phyloP scores from a whole-genome alignment of 2,113 vertebrate genomes.

The Ovibos moschatus region DNA sequence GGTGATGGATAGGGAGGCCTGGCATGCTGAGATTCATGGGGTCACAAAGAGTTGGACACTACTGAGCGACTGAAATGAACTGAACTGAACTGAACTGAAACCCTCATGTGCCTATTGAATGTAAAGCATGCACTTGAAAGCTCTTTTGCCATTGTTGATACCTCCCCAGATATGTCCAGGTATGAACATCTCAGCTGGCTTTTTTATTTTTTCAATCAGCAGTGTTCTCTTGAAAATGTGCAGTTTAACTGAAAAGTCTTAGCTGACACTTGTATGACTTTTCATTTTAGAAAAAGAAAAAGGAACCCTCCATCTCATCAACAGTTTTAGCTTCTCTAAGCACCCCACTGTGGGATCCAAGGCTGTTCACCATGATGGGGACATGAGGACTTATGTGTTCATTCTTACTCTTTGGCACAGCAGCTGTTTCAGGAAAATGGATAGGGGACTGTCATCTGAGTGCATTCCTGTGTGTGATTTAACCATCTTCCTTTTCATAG shows the following conservation, averaged over 20 bases:
- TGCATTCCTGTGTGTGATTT: background rate
- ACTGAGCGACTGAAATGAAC: too few relatives aligned
- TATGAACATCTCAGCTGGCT: background rate
- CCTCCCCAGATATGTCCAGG: background rate
- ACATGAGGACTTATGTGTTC: background rate
- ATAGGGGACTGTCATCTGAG: background rate
- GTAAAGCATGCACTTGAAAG: background rate
- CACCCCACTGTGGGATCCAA: background rate
- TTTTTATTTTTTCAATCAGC: background rate
- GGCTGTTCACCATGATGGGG: background rate
- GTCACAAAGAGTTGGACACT: too few relatives aligned
- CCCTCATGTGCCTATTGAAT: background rate
- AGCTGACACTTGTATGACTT: background rate
- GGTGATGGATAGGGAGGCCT: too few relatives aligned
- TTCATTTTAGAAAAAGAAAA: background rate
- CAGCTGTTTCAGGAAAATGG: background rate
- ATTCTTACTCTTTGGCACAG: background rate
- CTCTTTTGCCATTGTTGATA: background rate
- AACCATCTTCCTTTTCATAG: constrained; percentile 5
- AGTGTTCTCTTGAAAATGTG: background rate
- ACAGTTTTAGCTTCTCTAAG: background rate
- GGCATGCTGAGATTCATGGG: too few relatives aligned
- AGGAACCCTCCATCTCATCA: background rate
- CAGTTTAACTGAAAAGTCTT: background rate
- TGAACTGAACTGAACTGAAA: background rate